phyloP scores from a whole-genome alignment of 1,140 invertebrate genomes.

The Phthorimaea operculella region DNA sequence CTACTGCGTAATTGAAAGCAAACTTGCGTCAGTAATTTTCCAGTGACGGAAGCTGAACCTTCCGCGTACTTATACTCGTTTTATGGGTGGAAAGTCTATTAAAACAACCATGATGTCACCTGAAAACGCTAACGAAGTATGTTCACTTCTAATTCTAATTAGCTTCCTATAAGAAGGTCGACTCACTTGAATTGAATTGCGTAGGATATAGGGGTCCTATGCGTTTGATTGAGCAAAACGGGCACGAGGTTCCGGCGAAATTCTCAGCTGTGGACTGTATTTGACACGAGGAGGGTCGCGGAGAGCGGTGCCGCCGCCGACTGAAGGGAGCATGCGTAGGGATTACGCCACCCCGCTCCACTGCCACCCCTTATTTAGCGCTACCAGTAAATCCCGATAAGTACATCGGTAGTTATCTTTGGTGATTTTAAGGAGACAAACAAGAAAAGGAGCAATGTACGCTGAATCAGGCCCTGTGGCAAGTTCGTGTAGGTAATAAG shows the following conservation, averaged over 20 bases:
- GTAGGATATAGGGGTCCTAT: conserved; percentile 55
- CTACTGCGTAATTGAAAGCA: neutral
- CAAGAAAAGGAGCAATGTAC: too few relatives aligned
- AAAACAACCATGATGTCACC: neutral
- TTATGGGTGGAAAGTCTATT: neutral
- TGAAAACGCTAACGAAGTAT: neutral
- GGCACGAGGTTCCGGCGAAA: conserved; percentile 33
- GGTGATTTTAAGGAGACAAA: too few relatives aligned
- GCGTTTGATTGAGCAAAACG: conserved; percentile 21
- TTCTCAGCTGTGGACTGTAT: conserved; percentile 56
- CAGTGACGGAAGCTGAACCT: neutral
- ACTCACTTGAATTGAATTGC: conserved; percentile 52
- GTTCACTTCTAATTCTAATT: neutral
- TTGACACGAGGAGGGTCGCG: conserved; percentile 14
- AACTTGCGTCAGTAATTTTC: conserved; percentile 13
- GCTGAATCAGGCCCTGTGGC: too few relatives aligned
- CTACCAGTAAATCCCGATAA: too few relatives aligned
- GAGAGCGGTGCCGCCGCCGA: conserved; percentile 13
- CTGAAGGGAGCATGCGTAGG: conserved; percentile 56
- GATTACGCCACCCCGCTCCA: neutral
- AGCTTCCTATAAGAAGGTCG: conserved; percentile 2
- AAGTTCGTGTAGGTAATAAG: too few relatives aligned
- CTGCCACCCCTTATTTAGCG: neutral
- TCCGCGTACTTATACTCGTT: neutral
- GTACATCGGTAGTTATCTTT: too few relatives aligned